Conservation (phyloP, 2,888 invertebrate species). For the Scaptomyza caliginosa region DNA sequence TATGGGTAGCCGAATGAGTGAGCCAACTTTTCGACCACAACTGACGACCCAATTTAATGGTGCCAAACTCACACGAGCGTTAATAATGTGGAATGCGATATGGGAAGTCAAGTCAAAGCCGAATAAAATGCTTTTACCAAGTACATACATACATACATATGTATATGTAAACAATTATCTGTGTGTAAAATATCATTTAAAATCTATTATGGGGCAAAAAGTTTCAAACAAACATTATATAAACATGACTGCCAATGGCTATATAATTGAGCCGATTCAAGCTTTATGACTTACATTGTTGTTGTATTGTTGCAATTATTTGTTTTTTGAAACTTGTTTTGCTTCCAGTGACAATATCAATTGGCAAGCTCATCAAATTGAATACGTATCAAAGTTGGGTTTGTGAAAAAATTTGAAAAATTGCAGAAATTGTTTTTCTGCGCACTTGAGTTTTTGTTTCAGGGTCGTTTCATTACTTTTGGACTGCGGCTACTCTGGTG, state of each 20-base stretch:
- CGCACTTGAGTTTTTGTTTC: slow-evolving; percentile 22
- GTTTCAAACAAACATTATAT: background rate
- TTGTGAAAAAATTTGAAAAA: slow-evolving; percentile 18
- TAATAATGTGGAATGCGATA: slow-evolving; percentile 57
- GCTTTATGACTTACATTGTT: background rate
- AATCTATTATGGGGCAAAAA: background rate
- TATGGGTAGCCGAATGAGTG: slow-evolving; percentile 31
- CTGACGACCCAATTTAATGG: slow-evolving; percentile 74
- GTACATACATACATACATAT: too few relatives aligned
- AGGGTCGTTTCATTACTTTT: slow-evolving; percentile 16
- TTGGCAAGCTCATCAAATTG: slow-evolving; percentile 28
- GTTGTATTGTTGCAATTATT: slow-evolving; percentile 1
- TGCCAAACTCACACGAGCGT: slow-evolving; percentile 77
- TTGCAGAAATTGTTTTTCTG: slow-evolving; percentile 20
- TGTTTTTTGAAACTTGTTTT: slow-evolving; percentile 7
- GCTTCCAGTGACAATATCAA: background rate
- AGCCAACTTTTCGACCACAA: slow-evolving; percentile 49
- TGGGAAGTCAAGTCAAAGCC: slow-evolving; percentile 12
- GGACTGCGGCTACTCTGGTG: slow-evolving; percentile 34
- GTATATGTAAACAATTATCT: slow-evolving; percentile 30
- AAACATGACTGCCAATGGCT: background rate
- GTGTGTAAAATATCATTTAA: slow-evolving; percentile 14
- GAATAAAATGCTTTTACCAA: slow-evolving; percentile 14
- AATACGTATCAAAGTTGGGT: slow-evolving; percentile 15
- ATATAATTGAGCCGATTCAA: background rate